Percentiles rank a stretch among this genome's conserved stretches.
These are phyloP conservation scores for Cepaea hortensis DNA, from an alignment of 2,888 invertebrate species.

Conservation along the genomic window DNA sequence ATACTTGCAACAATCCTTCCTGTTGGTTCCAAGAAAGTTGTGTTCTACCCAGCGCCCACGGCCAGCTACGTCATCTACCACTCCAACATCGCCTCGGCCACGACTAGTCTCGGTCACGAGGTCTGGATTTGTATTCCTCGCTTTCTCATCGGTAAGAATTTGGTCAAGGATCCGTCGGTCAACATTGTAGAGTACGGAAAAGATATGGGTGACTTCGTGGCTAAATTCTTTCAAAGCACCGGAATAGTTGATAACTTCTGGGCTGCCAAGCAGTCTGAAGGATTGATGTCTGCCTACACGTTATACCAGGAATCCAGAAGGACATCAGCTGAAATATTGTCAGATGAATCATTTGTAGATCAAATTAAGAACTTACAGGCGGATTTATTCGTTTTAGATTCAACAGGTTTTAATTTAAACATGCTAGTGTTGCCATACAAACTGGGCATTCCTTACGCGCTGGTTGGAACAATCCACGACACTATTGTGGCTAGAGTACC, in stretches of 20 bases:
- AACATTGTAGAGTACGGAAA: constrained; percentile 2
- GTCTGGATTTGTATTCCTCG: constrained; percentile 27
- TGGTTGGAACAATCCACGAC: constrained; percentile 47
- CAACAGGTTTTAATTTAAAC: constrained; percentile 28
- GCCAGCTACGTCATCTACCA: constrained; percentile 45
- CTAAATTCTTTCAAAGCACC: background rate
- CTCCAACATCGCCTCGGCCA: constrained; percentile 41
- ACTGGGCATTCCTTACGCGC: constrained; percentile 47
- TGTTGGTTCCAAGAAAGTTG: constrained; percentile 32
- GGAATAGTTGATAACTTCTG: constrained; percentile 22
- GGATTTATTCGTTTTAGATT: constrained; percentile 50
- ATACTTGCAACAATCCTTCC: background rate
- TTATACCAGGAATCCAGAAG: background rate
- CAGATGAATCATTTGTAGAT: constrained; percentile 38
- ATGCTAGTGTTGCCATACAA: constrained; percentile 49
- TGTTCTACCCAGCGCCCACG: constrained; percentile 4
- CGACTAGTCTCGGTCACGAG: constrained; percentile 43
- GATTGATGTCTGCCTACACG: background rate
- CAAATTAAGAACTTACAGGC: constrained; percentile 38
- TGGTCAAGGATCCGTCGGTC: constrained; percentile 3
- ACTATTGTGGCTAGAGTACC: constrained; percentile 44
- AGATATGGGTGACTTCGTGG: constrained; percentile 5
- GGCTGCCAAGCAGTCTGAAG: background rate
- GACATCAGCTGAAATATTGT: background rate
- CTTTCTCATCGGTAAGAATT: background rate